Conservation (phyloP, 2,888 invertebrate genomes). For the Nomada lathburiana region DNA sequence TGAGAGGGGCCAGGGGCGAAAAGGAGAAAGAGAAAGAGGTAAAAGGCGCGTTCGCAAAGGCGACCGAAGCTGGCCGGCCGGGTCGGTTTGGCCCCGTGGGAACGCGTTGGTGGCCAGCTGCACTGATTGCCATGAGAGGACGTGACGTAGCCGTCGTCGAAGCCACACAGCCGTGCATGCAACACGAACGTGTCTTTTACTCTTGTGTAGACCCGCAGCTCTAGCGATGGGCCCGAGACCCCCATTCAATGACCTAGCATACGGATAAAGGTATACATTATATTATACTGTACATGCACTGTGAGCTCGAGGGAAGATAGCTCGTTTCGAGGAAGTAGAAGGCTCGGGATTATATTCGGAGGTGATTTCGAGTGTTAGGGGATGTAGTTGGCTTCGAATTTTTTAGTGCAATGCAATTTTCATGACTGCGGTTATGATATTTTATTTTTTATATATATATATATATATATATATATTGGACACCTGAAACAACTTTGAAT, state of each 20-base stretch:
- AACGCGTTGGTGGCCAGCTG: conserved; percentile 84
- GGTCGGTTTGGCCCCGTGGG: conserved; percentile 82
- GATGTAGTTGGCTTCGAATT: background rate
- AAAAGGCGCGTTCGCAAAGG: conserved; percentile 71
- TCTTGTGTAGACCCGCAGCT: conserved; percentile 52
- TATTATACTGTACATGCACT: no score
- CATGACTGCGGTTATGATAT: no score
- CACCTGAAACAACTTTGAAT: no score
- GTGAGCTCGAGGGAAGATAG: background rate
- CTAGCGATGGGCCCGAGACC: conserved; percentile 57
- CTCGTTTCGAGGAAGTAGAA: background rate
- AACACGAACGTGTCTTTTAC: conserved; percentile 63
- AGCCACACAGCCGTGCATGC: conserved; percentile 56
- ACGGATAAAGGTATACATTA: background rate
- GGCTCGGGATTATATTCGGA: background rate
- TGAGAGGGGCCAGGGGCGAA: conserved; percentile 26
- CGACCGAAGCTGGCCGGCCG: conserved; percentile 70
- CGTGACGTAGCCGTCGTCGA: conserved; percentile 77
- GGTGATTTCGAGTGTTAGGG: background rate
- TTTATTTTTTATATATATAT: no score
- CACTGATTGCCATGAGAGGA: conserved; percentile 82
- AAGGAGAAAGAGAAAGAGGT: conserved; percentile 63
- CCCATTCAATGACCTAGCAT: background rate
- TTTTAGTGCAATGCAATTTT: no score
- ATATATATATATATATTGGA: no score